These are phyloP conservation scores for Heliocidaris erythrogramma DNA, from an alignment of 35 echinoderm and acorn worm genomes.

Conservation along the genomic window DNA sequence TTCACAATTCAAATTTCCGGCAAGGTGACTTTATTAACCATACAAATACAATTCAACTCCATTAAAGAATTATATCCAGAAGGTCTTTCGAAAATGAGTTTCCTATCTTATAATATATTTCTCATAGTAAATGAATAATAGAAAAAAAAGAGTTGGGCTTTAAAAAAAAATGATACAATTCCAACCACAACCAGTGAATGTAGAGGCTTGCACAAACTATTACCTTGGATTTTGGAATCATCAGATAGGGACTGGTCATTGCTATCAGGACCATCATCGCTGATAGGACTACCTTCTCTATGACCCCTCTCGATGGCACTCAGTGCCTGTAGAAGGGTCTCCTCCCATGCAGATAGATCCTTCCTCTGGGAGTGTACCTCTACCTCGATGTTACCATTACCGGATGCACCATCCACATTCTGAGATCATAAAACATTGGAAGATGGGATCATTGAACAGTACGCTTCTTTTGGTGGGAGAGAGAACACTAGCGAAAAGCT, in stretches of 20 bases:
- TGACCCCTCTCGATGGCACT: conserved; percentile 55
- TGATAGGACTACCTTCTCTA: background rate
- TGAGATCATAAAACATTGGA: background rate
- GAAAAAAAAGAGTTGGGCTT: too few relatives aligned
- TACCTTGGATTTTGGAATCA: conserved; percentile 23
- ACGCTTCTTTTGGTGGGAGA: too few relatives aligned
- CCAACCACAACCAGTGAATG: background rate
- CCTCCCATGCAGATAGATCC: conserved; percentile 56
- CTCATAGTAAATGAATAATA: too few relatives aligned
- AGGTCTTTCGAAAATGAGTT: too few relatives aligned
- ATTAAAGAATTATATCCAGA: too few relatives aligned
- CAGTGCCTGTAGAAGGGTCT: conserved; percentile 64
- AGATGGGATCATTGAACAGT: background rate
- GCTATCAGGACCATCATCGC: background rate
- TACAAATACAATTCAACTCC: too few relatives aligned
- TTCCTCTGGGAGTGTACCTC: conserved; percentile 67
- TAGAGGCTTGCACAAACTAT: background rate
- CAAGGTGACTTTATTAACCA: too few relatives aligned
- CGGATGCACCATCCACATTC: conserved; percentile 32
- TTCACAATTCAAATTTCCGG: too few relatives aligned
- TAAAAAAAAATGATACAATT: background rate
- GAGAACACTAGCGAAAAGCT: too few relatives aligned
- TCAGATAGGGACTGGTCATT: background rate
- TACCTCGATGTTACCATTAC: conserved; percentile 55
- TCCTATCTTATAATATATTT: too few relatives aligned